Base-by-base conservation (phyloP, 2,113 vertebrate genomes). In the Sphaerodactylus townsendi region DNA sequence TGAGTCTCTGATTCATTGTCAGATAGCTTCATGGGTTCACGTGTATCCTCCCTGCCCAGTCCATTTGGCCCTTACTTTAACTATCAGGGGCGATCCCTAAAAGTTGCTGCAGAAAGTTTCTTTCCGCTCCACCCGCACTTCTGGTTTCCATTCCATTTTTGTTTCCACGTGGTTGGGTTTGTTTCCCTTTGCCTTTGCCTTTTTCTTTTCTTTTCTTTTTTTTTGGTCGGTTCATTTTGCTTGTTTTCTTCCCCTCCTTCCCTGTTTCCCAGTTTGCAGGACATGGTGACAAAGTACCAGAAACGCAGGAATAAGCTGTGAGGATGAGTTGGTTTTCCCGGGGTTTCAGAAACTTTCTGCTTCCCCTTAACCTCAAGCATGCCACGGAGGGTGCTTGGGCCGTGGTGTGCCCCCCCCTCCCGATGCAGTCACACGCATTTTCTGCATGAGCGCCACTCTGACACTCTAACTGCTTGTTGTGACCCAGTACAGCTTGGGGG, bases 221-320 rank as follows among this genome's bases (percentile, higher is more conserved):
- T 14, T 21, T 89, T 88, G 1, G 69, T 33, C 30, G 66, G 91
- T 33, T 56, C 48, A 65, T 65, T 56, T 25, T 33, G 25, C 79
- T 19, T 1, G 1, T 74, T 53, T 1, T 0, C 62, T 21, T 3
- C 76, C 15, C 39, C 83, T 84, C 87, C 46, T 86, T 82, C 88
- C 87, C 75, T 91, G 84, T 85, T 90, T 90, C 94, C 93, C 95
- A 99, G 98, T 97, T 97, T 99, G 93, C 98, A 99, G 97, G 98
- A 99, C 94, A 98, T 99, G 98, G 98, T 99, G 97, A 97, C 97
- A 97, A 99, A 99, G 94, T 99, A 98, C 97, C 98, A 99, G 96
- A 99, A 98, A 97, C 97, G 97, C 96, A 98, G 97, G 96, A 99
- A 96, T 97, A 97, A 97, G 98, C 97, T 94, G 98, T 99, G 97